Evolutionary conservation across 1,140 invertebrate genomes (phyloP), one percentile per base, ranked within the genome.

Genomic region (Nilaparvata lugens): DNA sequence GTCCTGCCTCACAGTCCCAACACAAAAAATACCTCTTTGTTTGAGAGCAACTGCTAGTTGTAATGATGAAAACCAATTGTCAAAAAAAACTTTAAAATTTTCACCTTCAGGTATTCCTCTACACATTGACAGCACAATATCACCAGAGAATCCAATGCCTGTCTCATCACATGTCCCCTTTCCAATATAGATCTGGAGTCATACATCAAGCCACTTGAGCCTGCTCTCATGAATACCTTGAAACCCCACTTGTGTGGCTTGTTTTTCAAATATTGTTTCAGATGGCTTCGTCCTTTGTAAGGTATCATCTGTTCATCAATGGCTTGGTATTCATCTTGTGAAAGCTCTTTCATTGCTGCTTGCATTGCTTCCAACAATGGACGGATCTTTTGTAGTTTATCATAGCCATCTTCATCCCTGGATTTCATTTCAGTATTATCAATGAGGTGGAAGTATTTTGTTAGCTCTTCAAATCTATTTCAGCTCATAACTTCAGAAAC

Each of bases 231-330:
- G 40, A 63, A 67, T 56, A 66, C 52, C 56, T 67, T 67, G 31
- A 66, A 60, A n/a, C 66, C 62, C 62, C 66, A 67, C 54, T 73
- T 73, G 54, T 69, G 66, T 13, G 72, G 72, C 55, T 74, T 72
- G 43, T 61, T 60, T n/a, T 64, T 65, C 25, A 72, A 64, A 60
- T 74, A 68, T 55, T 68, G 65, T 58, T 68, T 68, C 16, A 62
- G 23, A 18, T 6, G 2, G 55, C 42, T 31, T 40, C 58, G 25
- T 16, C 66, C 64, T 52, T 67, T 68, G 61, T 64, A 68, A 11
- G 64, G 64, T 31, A 68, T 62, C 19, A 65, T 57, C 24, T 62
- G 61, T 60, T 68, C 64, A 58, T 67, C 62, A 21, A 65, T 55
- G 11, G 54, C 43, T 19, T 40, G 35, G n/a, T 16, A 9, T 28